Evolutionary conservation across 2,888 invertebrate species (phyloP), one percentile per base, ranked within the genome.

Genomic region (Diplolepis rosae): DNA sequence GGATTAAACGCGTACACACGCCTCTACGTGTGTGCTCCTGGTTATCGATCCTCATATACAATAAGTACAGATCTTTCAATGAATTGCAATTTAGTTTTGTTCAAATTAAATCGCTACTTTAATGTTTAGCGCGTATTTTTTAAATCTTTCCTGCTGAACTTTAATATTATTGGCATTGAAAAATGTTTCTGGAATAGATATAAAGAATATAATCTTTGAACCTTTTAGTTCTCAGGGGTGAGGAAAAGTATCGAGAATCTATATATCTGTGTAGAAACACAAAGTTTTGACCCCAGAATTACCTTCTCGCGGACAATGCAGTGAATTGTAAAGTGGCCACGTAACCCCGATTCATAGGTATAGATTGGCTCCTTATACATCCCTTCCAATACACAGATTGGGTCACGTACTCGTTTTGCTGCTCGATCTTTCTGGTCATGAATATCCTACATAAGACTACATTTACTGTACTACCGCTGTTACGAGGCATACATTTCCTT

Each of bases 1-100:
- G 81, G 82, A 70, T 66, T 71, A 73, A 73, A 74, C 66, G 72
- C 78, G 76, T 69, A 69, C 70, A 76, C 69, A 69, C 71, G 61
- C 56, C 56, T 27, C 52, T 51, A 65, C 54, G 52, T 50, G 65
- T 32, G 11, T 76, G 71, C 79, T 74, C 69, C 13, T 4, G 69
- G n/a, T n/a, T 61, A 61, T 42, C 61, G 61, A 61, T 39, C n/a
- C 27, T 9, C 15, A 15, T 30, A n/a, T 24, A 1, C 13, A 13
- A 42, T 61, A n/a, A 61, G n/a, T 24, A n/a, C 4, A 35, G 7
- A 35, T 61, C 22, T 39, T 61, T 61, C 7, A 39, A 52, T 52
- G 52, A 61, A 42, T n/a, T 27, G n/a, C 7, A 27, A 61, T 42
- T 61, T 9, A 61, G 24, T 61, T 61, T 61, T 56, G 6, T 39